Percentiles rank a stretch among this genome's conserved stretches.
Conservation (phyloP, 2,113 vertebrate species). For the Aleadryas rufinucha region DNA sequence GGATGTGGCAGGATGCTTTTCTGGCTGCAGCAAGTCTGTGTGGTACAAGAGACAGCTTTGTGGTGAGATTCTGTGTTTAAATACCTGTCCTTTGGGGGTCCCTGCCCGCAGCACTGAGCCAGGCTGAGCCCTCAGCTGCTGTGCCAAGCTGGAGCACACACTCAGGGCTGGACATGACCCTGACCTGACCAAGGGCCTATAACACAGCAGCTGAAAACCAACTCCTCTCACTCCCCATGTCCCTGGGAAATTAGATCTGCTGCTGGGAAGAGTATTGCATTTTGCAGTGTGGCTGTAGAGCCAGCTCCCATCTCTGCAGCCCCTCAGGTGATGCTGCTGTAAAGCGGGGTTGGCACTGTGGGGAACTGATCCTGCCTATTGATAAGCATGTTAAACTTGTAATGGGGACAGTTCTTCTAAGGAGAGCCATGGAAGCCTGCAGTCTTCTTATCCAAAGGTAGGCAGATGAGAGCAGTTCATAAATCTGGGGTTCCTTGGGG, state of each 20-base stretch:
- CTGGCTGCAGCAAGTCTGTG: background rate
- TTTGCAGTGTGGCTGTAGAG: background rate
- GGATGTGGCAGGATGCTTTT: background rate
- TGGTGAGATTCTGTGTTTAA: background rate
- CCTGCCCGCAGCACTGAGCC: fast-evolving
- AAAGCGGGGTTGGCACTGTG: fast-evolving
- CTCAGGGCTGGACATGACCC: background rate
- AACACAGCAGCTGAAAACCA: background rate
- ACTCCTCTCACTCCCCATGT: background rate
- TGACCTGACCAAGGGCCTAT: background rate
- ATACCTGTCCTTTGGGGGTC: background rate
- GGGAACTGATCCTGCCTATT: background rate
- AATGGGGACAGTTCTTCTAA: background rate
- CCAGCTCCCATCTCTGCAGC: background rate
- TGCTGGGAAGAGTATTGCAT: background rate
- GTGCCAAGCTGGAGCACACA: background rate
- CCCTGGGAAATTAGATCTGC: background rate
- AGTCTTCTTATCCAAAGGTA: background rate
- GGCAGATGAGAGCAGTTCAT: background rate
- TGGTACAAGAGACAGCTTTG: background rate
- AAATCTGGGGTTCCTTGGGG: fast-evolving
- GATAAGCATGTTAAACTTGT: background rate
- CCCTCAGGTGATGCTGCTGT: background rate
- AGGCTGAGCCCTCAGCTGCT: background rate
- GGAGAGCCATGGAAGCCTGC: background rate